phyloP scores from a whole-genome alignment of 2,888 invertebrate genomes.

The Drosophila buzzatii region DNA sequence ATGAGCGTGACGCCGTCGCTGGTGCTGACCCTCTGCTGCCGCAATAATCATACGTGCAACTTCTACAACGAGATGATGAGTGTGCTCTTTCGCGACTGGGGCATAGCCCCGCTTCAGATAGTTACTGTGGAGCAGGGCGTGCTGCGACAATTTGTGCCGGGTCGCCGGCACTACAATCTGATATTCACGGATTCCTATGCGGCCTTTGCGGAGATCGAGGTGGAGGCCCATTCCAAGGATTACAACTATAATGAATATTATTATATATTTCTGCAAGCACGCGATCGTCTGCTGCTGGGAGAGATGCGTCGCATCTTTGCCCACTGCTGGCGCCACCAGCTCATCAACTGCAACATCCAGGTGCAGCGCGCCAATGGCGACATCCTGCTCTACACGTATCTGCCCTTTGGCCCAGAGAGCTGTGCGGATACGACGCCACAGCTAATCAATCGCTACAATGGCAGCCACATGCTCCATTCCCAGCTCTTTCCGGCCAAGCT shows the following conservation, averaged over 20 bases:
- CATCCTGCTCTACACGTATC: slow-evolving; percentile 76
- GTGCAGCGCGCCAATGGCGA: slow-evolving; percentile 71
- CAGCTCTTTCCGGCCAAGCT: slow-evolving; percentile 69
- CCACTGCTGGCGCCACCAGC: slow-evolving; percentile 76
- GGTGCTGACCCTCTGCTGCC: slow-evolving; percentile 68
- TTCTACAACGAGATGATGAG: slow-evolving; percentile 75
- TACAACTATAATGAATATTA: slow-evolving; percentile 77
- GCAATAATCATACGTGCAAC: slow-evolving; percentile 56
- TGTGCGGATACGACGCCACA: slow-evolving; percentile 55
- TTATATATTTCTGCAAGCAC: slow-evolving; percentile 74
- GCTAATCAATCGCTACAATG: slow-evolving; percentile 65
- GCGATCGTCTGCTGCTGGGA: slow-evolving; percentile 47
- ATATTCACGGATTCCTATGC: slow-evolving; percentile 77
- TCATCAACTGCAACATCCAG: slow-evolving; percentile 79
- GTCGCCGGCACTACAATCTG: slow-evolving; percentile 62
- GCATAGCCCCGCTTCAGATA: slow-evolving; percentile 66
- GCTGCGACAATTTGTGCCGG: slow-evolving; percentile 27
- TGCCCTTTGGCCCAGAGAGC: slow-evolving; percentile 60
- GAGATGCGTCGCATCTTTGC: slow-evolving; percentile 74
- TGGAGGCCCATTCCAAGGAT: slow-evolving; percentile 58
- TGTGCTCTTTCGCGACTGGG: slow-evolving; percentile 63
- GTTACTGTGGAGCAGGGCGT: slow-evolving; percentile 49
- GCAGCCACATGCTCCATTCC: slow-evolving; percentile 40
- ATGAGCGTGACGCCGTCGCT: slow-evolving; percentile 65
- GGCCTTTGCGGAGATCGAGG: slow-evolving; percentile 70